These are phyloP conservation scores for Ecdyonurus torrentis DNA, from an alignment of 2,888 invertebrate genomes.

Conservation along the genomic window DNA sequence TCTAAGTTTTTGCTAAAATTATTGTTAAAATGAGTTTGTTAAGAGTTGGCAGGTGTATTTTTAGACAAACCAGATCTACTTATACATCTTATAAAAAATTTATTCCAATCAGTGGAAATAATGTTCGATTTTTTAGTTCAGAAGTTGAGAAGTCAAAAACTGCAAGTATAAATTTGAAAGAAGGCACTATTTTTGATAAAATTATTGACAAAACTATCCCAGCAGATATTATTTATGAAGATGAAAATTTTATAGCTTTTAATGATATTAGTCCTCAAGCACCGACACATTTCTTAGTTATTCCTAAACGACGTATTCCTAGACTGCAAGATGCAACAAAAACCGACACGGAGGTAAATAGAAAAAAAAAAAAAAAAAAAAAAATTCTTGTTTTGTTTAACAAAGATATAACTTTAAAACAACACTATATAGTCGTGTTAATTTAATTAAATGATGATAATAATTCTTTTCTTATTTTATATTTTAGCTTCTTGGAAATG, in stretches of 20 bases:
- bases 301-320: conserved; percentile 56
- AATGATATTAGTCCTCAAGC: conserved; percentile 67
- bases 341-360: conserved; percentile 36
- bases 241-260: conserved; percentile 64
- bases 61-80: too few relatives aligned
- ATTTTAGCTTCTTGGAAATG: conserved; percentile 49
- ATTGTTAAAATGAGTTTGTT: too few relatives aligned
- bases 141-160: conserved; percentile 6
- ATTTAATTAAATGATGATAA: neutral
- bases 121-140: neutral
- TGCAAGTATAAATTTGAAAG: neutral
- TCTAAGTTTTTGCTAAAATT: too few relatives aligned
- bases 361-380: too few relatives aligned
- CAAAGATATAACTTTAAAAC: conserved; percentile 10
- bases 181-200: conserved; percentile 53
- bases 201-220: conserved; percentile 62
- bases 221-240: conserved; percentile 67
- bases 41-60: too few relatives aligned
- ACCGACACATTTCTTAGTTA: conserved; percentile 68
- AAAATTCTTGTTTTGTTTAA: too few relatives aligned
- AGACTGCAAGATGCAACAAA: conserved; percentile 42
- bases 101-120: too few relatives aligned
- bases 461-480: neutral
- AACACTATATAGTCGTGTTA: neutral
- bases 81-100: too few relatives aligned